Percentiles rank a stretch among this genome's conserved stretches.
These are phyloP conservation scores for Hassar affinis DNA, from an alignment of 2,113 vertebrate genomes.

Conservation along the genomic window DNA sequence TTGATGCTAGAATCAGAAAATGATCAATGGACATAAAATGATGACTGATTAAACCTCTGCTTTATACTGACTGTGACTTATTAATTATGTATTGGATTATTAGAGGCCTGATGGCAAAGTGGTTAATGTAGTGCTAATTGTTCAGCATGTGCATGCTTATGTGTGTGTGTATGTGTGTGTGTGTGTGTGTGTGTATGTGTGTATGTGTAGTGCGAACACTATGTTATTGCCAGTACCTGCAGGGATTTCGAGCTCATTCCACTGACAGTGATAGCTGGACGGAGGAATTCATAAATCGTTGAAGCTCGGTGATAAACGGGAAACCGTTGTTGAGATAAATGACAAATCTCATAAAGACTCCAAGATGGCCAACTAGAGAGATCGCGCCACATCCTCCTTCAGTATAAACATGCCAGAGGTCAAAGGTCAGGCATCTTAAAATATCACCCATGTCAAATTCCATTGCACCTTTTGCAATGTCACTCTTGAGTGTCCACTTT, in stretches of 20 bases:
- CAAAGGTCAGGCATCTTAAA: conserved; percentile 39
- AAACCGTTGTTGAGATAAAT: conserved; percentile 11
- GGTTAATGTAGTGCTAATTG: conserved; percentile 57
- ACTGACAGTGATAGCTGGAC: conserved; percentile 22
- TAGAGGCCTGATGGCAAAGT: conserved; percentile 38
- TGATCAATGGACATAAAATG: conserved; percentile 50
- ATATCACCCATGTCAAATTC: conserved; percentile 40
- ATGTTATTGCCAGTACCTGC: conserved; percentile 25
- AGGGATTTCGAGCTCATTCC: conserved; percentile 27
- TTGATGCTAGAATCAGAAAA: conserved; percentile 34
- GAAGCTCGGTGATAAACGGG: neutral
- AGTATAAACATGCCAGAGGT: conserved; percentile 3
- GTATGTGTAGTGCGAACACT: conserved; percentile 28
- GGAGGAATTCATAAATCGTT: conserved; percentile 8
- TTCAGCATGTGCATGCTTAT: conserved; percentile 40
- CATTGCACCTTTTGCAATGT: conserved; percentile 40
- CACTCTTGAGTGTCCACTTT: conserved; percentile 33
- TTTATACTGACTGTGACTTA: conserved; percentile 45
- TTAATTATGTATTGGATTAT: conserved; percentile 37
- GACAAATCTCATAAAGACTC: conserved; percentile 20
- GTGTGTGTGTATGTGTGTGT: conserved; percentile 7
- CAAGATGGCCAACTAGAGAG: neutral
- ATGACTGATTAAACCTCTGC: conserved; percentile 47
- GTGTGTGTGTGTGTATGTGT: conserved; percentile 23
- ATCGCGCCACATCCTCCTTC: neutral